Percentiles rank a stretch among this genome's conserved stretches.
phyloP scores from a whole-genome alignment of 2,888 invertebrate genomes.

The Brenthis daphne region DNA sequence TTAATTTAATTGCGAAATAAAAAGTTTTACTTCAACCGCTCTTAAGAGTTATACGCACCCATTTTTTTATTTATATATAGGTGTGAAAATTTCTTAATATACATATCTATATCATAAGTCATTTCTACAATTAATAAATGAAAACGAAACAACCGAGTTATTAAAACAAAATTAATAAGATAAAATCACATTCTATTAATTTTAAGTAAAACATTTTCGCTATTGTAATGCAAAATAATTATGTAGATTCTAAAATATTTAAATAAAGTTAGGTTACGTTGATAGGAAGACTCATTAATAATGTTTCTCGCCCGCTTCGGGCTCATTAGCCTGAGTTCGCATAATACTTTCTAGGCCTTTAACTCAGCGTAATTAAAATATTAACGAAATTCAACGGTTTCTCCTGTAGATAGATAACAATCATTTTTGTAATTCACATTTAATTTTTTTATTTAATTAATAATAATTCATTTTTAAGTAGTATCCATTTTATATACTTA shows the following conservation, averaged over 20 bases:
- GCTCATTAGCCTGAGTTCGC: slow-evolving; percentile 37
- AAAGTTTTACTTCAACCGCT: too few species aligned
- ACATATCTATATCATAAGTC: too few species aligned
- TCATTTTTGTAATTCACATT: slow-evolving; percentile 3
- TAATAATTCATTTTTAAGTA: background rate
- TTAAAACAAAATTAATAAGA: too few species aligned
- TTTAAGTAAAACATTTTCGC: background rate
- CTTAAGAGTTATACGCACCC: too few species aligned
- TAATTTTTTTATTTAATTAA: background rate
- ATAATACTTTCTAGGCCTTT: slow-evolving; percentile 40
- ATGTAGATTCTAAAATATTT: slow-evolving; percentile 8
- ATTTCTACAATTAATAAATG: too few species aligned
- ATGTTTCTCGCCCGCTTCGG: slow-evolving; percentile 35
- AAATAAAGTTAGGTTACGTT: slow-evolving; percentile 26
- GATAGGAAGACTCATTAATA: slow-evolving; percentile 36
- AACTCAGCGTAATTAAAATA: slow-evolving; percentile 34
- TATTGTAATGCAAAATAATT: slow-evolving; percentile 13
- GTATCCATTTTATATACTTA: background rate
- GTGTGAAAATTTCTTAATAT: too few species aligned
- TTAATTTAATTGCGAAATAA: too few species aligned
- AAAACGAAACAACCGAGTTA: too few species aligned
- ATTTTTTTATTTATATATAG: too few species aligned
- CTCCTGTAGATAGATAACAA: slow-evolving; percentile 9
- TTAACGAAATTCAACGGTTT: slow-evolving; percentile 17
- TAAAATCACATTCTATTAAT: background rate